Evolutionary conservation across 1,140 invertebrate species (phyloP), one percentile per base, ranked within the genome.

Genomic region (Drosophila saltans): DNA sequence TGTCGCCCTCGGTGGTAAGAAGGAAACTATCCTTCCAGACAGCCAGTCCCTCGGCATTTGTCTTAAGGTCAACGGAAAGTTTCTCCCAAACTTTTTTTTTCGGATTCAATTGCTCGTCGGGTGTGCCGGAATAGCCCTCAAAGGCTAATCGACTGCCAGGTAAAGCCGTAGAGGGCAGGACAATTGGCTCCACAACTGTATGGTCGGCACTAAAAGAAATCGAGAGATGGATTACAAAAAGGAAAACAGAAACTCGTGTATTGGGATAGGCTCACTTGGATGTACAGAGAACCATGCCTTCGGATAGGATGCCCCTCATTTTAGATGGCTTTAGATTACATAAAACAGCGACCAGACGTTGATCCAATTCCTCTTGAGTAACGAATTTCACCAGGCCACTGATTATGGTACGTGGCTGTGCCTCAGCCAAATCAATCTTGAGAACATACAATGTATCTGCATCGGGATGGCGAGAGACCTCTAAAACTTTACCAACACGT

Each of bases 81-180:
- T 97, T 98, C 91, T 99, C 98, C 98, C 98, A 99, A 10, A 99
- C 94, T 94, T 99, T 99, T 93, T 99, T 99, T 92, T 99, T 99
- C 6, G 98, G 98, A 93, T 99, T 99, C 3, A 99, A 93, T 71
- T 92, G 91, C 8, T 96, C 95, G 93, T 98, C 97, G 11, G 98
- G 96, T 52, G 93, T 93, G 41, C 96, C 97, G 82, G 92, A 92
- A 93, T 97, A 96, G 48, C 96, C 96, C 91, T 98, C 97, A 56
- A 97, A 94, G 67, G 95, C 91, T 21, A 99, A 95, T 90, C 94
- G 94, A 77, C 98, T 97, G 45, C 98, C 98, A 16, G 96, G 94
- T 41, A 93, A 93, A 72, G 95, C 95, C 40, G 94, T 95, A 39
- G 93, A 85, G 48, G 98, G 97, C 58, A 97, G 95, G 59, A 95